phyloP scores from a whole-genome alignment of 2,797 vertebrate species.

The Enteromius argenteus region DNA sequence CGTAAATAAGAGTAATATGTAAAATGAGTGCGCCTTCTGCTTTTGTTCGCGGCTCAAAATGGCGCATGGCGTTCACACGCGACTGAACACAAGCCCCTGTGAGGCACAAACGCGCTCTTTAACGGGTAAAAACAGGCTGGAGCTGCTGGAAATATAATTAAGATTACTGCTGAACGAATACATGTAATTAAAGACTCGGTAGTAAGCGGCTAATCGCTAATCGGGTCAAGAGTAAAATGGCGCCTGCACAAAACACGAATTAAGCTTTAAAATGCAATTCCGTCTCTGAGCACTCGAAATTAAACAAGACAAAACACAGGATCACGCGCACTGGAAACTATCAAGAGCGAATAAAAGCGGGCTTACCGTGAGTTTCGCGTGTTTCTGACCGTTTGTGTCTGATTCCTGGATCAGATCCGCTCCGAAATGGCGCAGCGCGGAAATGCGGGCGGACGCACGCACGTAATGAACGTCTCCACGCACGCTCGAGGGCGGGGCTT shows the following conservation, averaged over 20 bases:
- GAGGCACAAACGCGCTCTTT: not conserved
- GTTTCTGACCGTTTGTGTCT: not conserved
- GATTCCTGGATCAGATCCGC: not conserved
- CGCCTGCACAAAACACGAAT: not conserved
- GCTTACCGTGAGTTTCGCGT: slow-evolving; percentile 15
- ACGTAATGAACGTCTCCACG: slow-evolving; percentile 30
- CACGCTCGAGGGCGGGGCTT: not conserved
- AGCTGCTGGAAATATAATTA: too few relatives aligned
- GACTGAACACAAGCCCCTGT: not conserved
- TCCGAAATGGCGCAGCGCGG: slow-evolving; percentile 54
- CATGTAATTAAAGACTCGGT: not conserved
- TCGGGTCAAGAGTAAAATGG: slow-evolving; percentile 32
- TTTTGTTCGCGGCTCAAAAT: slow-evolving; percentile 57
- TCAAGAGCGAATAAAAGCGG: too few relatives aligned
- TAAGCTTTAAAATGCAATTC: not conserved
- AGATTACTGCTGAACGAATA: accelerated
- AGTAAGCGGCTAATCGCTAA: slow-evolving; percentile 8
- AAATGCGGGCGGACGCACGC: not conserved
- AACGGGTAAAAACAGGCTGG: not conserved
- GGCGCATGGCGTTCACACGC: slow-evolving; percentile 30
- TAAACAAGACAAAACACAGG: too few relatives aligned
- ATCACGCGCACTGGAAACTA: accelerated
- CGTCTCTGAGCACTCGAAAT: accelerated
- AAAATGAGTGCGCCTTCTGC: not conserved
- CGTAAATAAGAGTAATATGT: not conserved